phyloP scores from a whole-genome alignment of 2,113 vertebrate genomes.

The Raja brachyura region DNA sequence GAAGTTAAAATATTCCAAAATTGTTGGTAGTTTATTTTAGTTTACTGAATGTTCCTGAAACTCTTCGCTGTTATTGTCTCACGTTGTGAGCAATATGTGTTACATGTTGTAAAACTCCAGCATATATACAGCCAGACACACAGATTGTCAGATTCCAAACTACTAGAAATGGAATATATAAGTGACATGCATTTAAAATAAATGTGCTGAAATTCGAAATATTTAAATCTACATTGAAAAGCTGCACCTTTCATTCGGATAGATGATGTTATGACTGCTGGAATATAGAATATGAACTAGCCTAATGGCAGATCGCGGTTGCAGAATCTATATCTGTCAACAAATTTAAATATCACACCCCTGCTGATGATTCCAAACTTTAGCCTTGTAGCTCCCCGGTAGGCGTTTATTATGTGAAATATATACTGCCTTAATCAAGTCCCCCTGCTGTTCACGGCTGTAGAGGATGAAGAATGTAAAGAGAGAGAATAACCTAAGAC shows the following conservation, averaged over 20 bases:
- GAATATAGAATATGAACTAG: neutral
- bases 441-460: slow-evolving; percentile 15
- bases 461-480: slow-evolving; percentile 51
- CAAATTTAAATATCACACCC: slow-evolving; percentile 31
- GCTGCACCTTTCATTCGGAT: too few species aligned
- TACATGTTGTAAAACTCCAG: neutral
- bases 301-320: neutral
- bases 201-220: neutral
- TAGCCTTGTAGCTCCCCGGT: neutral
- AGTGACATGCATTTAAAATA: neutral
- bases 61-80: neutral
- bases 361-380: slow-evolving; percentile 7
- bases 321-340: neutral
- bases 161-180: neutral
- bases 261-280: too few species aligned
- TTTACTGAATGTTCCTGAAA: neutral
- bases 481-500: slow-evolving; percentile 10
- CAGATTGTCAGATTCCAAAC: neutral
- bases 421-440: slow-evolving; percentile 37
- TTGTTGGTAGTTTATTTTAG: slow-evolving; percentile 16
- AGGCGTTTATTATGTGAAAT: slow-evolving; percentile 37
- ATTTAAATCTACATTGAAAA: neutral
- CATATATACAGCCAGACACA: neutral
- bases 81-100: neutral
- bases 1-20: slow-evolving; percentile 4